A percentile compares a stretch with the other conserved stretches of the same genome.
phyloP scores from a whole-genome alignment of 2,888 invertebrate genomes.

The Colletes collaris region DNA sequence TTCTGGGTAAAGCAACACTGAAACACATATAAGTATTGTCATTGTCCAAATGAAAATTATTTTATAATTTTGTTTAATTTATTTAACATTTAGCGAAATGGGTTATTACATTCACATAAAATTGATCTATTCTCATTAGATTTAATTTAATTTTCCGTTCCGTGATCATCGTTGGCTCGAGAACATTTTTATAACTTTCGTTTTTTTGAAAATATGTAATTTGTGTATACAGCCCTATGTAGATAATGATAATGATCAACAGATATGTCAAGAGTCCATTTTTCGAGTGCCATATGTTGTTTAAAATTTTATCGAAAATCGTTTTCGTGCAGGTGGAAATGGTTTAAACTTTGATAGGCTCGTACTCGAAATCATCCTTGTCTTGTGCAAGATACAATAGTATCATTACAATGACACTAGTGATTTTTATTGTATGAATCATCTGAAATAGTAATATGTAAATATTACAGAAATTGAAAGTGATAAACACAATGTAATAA shows the following conservation, averaged over 20 bases:
- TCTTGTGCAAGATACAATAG: constrained; percentile 23
- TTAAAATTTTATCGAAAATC: not conserved
- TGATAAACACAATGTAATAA: too few species aligned
- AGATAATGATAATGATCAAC: not conserved
- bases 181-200: not conserved
- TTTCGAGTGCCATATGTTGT: too few species aligned
- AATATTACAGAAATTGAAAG: too few species aligned
- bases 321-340: not conserved
- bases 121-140: not conserved
- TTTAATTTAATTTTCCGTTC: not conserved
- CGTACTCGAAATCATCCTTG: constrained; percentile 34
- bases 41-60: too few species aligned
- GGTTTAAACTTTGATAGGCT: constrained; percentile 42
- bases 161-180: not conserved
- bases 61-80: not conserved
- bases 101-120: not conserved
- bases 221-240: not conserved
- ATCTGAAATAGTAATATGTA: constrained; percentile 30
- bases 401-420: constrained; percentile 8
- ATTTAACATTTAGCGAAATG: not conserved
- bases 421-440: constrained; percentile 6
- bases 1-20: too few species aligned
- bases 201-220: not conserved
- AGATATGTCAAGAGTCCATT: too few species aligned
- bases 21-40: too few species aligned